Evolutionary conservation across 2,797 vertebrate genomes (phyloP).

Genomic region (Diplodus sargus): DNA sequence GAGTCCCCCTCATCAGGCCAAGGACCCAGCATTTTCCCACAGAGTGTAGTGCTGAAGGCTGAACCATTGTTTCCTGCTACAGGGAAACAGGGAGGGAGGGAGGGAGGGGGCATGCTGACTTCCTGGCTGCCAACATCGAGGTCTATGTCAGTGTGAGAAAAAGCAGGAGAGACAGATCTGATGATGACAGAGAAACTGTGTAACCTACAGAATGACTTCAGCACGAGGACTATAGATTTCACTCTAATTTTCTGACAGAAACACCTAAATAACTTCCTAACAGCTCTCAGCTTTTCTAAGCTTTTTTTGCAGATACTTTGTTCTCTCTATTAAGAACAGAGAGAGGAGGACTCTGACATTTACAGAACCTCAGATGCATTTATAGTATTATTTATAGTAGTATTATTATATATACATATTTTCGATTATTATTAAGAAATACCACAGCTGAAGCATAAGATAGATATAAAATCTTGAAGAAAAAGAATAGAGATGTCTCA

Average conservation of each 20-base stretch:
- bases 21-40: conserved; percentile 75
- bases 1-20: conserved; percentile 49
- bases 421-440: not conserved
- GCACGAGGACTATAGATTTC: conserved; percentile 17
- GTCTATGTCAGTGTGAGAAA: conserved; percentile 63
- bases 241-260: not conserved
- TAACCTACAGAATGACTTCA: conserved; percentile 23
- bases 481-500: not conserved
- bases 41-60: conserved; percentile 58
- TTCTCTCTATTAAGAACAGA: not conserved
- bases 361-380: not conserved
- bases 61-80: conserved; percentile 75
- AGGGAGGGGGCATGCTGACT: conserved; percentile 64
- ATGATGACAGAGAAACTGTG: conserved; percentile 44
- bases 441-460: not conserved
- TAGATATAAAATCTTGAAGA: not conserved
- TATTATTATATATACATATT: too few relatives aligned
- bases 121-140: conserved; percentile 74
- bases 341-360: not conserved
- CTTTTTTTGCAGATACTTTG: not conserved
- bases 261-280: conserved; percentile 19
- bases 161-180: conserved; percentile 48
- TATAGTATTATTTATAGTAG: not conserved
- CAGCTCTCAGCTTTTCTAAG: not conserved
- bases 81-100: conserved; percentile 52